These are phyloP conservation scores for Mallotus villosus DNA, from an alignment of 2,797 vertebrate species.

Conservation along the genomic window DNA sequence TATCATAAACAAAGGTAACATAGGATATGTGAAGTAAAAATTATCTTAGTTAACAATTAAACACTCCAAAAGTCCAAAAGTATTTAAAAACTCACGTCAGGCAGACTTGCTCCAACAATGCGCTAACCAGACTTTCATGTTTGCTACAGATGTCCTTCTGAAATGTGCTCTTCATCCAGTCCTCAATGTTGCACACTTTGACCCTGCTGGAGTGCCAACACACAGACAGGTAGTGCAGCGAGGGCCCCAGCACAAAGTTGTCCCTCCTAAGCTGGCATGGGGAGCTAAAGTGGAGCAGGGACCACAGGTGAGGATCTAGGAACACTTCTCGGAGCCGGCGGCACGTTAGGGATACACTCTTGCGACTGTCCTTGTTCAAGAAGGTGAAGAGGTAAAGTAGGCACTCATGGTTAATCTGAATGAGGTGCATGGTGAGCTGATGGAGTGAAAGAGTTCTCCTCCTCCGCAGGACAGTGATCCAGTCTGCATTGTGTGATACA, in stretches of 20 bases:
- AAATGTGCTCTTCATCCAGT: conserved; percentile 88
- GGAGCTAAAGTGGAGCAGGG: conserved; percentile 81
- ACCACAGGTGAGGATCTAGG: conserved; percentile 86
- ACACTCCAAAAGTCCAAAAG: not conserved
- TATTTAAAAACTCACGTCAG: conserved; percentile 73
- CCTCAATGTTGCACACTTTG: conserved; percentile 92
- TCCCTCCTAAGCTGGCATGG: conserved; percentile 81
- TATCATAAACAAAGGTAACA: too few relatives aligned
- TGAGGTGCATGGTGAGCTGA: conserved; percentile 78
- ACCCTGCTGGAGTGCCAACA: conserved; percentile 92
- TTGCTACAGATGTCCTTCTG: conserved; percentile 89
- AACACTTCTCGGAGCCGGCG: conserved; percentile 76
- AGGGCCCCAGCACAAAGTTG: conserved; percentile 87
- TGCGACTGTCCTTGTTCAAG: conserved; percentile 88
- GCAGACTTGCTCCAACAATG: conserved; percentile 78
- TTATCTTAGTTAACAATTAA: too few relatives aligned
- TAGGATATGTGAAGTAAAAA: too few relatives aligned
- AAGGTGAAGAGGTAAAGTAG: conserved; percentile 93
- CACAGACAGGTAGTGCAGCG: conserved; percentile 81
- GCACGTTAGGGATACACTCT: conserved; percentile 83
- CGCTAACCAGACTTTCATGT: conserved; percentile 81
- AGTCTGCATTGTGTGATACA: conserved; percentile 61
- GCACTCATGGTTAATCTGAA: conserved; percentile 87
- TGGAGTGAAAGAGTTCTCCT: not conserved
- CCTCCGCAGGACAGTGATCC: conserved; percentile 22